Percentiles rank a stretch among this genome's conserved stretches.
Conservation (phyloP, 2,888 invertebrate genomes). For the Clistopyga incitator region DNA sequence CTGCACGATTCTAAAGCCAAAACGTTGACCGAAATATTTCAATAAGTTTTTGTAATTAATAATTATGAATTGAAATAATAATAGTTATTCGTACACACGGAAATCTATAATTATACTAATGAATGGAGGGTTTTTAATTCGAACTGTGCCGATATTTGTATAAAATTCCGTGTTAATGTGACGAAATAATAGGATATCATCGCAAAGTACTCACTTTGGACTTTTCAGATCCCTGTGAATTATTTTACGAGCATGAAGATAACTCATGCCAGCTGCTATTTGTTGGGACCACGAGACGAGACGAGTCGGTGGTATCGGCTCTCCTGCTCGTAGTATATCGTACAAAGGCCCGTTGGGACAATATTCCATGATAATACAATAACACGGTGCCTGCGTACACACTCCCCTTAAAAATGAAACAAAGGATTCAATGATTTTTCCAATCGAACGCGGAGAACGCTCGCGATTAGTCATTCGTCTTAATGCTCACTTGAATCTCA, state of each 20-base stretch:
- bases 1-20: no score
- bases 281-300: slow-evolving; percentile 97
- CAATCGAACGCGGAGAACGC: neutral
- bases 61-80: no score
- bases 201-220: slow-evolving; percentile 93
- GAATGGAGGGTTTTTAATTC: no score
- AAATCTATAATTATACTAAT: no score
- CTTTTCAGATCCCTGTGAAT: slow-evolving; percentile 99
- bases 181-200: neutral
- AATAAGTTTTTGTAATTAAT: no score
- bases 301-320: slow-evolving; percentile 93
- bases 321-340: slow-evolving; percentile 93
- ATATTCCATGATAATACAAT: slow-evolving; percentile 99
- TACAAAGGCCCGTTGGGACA: slow-evolving; percentile 98
- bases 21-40: no score
- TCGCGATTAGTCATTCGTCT: neutral
- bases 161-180: neutral
- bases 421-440: neutral
- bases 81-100: no score
- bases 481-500: slow-evolving; percentile 89
- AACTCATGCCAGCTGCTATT: slow-evolving; percentile 98
- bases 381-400: slow-evolving; percentile 96
- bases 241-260: slow-evolving; percentile 97
- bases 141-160: no score
- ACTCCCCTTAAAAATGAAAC: slow-evolving; percentile 89